phyloP scores from a whole-genome alignment of 2,888 invertebrate species.

The Ophioninae sp. region DNA sequence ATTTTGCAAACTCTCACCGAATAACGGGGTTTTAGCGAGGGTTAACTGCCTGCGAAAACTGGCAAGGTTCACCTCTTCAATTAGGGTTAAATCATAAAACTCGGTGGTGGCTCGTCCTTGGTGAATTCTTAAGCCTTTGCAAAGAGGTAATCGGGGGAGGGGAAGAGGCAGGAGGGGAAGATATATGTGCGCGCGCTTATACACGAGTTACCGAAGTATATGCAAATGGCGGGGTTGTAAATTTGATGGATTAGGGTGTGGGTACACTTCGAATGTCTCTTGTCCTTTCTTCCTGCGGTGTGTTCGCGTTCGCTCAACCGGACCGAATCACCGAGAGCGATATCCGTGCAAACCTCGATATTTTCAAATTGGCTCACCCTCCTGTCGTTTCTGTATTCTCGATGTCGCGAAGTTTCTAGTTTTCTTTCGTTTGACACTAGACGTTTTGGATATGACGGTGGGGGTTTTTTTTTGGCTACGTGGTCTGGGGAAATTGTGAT shows the following conservation, averaged over 20 bases:
- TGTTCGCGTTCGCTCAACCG: slow-evolving; percentile 46
- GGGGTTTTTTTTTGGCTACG: not conserved
- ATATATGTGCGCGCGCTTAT: not conserved
- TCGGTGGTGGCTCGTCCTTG: slow-evolving; percentile 69
- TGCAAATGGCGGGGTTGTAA: slow-evolving; percentile 76
- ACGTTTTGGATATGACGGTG: not conserved
- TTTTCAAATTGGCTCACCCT: slow-evolving; percentile 10
- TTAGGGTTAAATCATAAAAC: slow-evolving; percentile 79
- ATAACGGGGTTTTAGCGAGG: slow-evolving; percentile 65
- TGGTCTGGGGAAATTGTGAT: not conserved
- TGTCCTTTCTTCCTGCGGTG: slow-evolving; percentile 53
- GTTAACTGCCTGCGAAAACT: slow-evolving; percentile 53
- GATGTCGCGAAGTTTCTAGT: not conserved
- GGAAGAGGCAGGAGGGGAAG: slow-evolving; percentile 57
- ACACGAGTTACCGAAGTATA: slow-evolving; percentile 67
- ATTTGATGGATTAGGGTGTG: slow-evolving; percentile 72
- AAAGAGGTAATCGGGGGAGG: slow-evolving; percentile 62
- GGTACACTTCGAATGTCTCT: slow-evolving; percentile 65
- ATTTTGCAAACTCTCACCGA: slow-evolving; percentile 55
- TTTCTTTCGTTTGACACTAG: not conserved
- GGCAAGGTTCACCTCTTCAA: slow-evolving; percentile 75
- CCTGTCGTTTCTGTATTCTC: slow-evolving; percentile 15
- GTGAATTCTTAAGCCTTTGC: slow-evolving; percentile 72
- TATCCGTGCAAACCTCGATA: slow-evolving; percentile 43
- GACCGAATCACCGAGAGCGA: slow-evolving; percentile 51